Percentiles rank a stretch among this genome's conserved stretches.
Conservation (phyloP, 2,113 vertebrate species). For the Psittacara wagleri region DNA sequence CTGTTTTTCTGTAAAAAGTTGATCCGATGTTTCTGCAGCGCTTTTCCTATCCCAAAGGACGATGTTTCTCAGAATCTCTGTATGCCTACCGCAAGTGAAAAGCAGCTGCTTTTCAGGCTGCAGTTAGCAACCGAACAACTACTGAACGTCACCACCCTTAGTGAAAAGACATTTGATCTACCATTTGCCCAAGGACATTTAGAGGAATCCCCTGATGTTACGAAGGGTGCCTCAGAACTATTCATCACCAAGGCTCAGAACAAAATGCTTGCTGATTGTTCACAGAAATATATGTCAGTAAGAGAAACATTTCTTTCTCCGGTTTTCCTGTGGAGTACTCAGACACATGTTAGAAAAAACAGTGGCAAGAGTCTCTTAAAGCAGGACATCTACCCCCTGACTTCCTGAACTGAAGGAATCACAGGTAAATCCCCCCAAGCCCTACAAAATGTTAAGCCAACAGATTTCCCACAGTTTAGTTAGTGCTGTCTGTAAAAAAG, state of each 20-base stretch:
- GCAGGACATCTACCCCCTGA: neutral
- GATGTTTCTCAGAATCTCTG: neutral
- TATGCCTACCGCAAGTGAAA: neutral
- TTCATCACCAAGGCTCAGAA: neutral
- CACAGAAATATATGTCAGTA: neutral
- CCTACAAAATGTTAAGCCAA: neutral
- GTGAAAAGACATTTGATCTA: neutral
- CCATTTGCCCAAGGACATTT: neutral
- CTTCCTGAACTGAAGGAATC: neutral
- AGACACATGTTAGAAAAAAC: neutral
- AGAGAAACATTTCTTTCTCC: neutral
- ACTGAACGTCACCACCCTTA: neutral
- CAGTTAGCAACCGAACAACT: neutral
- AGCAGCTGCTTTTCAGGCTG: neutral
- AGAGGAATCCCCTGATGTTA: neutral
- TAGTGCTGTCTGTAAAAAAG: neutral
- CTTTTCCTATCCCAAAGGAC: neutral
- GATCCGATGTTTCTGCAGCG: neutral
- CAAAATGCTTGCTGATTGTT: neutral
- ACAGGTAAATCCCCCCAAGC: neutral
- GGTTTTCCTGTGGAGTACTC: neutral
- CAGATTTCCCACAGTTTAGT: neutral
- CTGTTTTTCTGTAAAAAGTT: neutral
- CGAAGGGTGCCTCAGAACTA: neutral
- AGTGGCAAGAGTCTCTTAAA: neutral